phyloP scores from a whole-genome alignment of 2,113 vertebrate species.

The Poicephalus gulielmi region DNA sequence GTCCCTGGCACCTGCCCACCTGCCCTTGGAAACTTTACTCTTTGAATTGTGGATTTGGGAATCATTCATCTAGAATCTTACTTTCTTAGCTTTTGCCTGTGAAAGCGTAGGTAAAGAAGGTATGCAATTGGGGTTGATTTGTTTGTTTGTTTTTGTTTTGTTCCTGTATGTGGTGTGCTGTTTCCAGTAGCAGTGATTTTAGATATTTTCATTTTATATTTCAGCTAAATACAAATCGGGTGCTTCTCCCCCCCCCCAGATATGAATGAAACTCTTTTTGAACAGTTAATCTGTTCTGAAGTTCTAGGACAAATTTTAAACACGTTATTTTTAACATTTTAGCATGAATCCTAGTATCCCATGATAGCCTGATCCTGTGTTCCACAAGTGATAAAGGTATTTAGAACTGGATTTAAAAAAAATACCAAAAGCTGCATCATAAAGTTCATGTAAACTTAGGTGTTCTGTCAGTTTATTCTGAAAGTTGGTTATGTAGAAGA shows the following conservation, averaged over 20 bases:
- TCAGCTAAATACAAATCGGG: background rate
- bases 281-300: background rate
- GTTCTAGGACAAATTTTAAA: background rate
- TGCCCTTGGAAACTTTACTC: accelerated
- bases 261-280: too few species aligned
- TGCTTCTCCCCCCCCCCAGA: too few species aligned
- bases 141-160: background rate
- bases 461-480: background rate
- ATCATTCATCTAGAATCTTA: accelerated
- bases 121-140: accelerated
- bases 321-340: background rate
- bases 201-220: background rate
- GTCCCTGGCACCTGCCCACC: background rate
- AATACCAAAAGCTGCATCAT: background rate
- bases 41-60: accelerated
- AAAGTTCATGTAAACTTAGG: background rate
- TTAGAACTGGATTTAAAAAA: background rate
- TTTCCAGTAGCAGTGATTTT: background rate
- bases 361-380: background rate
- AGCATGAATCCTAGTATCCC: background rate
- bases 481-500: background rate
- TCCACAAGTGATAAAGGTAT: background rate
- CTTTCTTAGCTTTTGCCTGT: too few species aligned
- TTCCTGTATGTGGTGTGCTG: accelerated
- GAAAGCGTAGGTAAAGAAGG: background rate